Conservation (phyloP, 2,888 invertebrate species). For the Campoletis raptor region DNA sequence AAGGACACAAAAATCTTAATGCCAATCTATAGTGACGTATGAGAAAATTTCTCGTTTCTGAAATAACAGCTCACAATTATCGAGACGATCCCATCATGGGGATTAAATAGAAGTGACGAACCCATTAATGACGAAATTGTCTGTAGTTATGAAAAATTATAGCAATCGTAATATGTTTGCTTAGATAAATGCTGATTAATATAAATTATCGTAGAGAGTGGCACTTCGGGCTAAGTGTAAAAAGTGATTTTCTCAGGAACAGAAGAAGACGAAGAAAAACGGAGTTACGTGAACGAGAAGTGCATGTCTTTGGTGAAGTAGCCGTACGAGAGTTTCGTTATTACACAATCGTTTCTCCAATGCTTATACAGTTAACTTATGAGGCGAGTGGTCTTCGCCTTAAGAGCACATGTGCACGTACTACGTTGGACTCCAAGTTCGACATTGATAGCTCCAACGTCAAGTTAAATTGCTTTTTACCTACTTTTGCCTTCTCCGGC, state of each 20-base stretch:
- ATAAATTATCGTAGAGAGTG: conserved; percentile 27
- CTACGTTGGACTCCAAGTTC: conserved; percentile 26
- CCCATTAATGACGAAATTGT: conserved; percentile 10
- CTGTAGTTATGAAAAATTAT: neutral
- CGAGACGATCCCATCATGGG: conserved; percentile 15
- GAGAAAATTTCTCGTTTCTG: neutral
- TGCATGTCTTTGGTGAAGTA: conserved; percentile 20
- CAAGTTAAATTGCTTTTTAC: conserved; percentile 67
- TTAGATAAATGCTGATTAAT: conserved; percentile 24
- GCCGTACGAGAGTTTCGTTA: conserved; percentile 57
- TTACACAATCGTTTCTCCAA: conserved; percentile 63
- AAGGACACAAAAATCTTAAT: conserved; percentile 6
- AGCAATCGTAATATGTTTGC: conserved; percentile 8
- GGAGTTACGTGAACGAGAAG: conserved; percentile 35
- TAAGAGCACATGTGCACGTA: conserved; percentile 18
- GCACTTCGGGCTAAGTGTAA: conserved; percentile 6
- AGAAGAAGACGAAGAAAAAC: conserved; percentile 49
- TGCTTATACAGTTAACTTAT: conserved; percentile 63
- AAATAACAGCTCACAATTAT: conserved; percentile 20
- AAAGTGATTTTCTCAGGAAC: conserved; percentile 49
- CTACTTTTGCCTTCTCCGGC: conserved; percentile 68
- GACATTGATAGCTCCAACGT: conserved; percentile 53
- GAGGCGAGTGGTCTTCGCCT: conserved; percentile 49
- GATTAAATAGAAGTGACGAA: conserved; percentile 42
- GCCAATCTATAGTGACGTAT: neutral